A percentile compares a stretch with the other conserved stretches of the same genome.
Conservation (phyloP, 2,797 vertebrate species). For the Cetoscarus ocellatus region DNA sequence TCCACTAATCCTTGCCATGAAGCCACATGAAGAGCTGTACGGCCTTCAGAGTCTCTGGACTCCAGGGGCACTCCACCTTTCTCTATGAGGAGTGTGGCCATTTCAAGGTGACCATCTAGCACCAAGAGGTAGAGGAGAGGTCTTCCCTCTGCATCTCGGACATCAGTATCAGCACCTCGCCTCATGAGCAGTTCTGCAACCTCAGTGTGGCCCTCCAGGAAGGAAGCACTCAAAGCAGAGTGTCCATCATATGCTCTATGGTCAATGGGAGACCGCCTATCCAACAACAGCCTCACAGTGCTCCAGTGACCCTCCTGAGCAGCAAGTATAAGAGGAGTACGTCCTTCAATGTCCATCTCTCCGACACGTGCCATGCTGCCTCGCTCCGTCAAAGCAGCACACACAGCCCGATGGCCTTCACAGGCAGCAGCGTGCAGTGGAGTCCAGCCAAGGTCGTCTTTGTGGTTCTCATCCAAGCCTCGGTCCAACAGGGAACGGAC, state of each 20-base stretch:
- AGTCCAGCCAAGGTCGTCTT: slow-evolving; percentile 89
- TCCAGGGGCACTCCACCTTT: slow-evolving; percentile 85
- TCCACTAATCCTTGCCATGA: slow-evolving; percentile 84
- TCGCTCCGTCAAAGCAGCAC: slow-evolving; percentile 81
- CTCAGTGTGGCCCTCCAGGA: slow-evolving; percentile 80
- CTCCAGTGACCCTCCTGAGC: slow-evolving; percentile 86
- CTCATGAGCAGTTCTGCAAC: slow-evolving; percentile 84
- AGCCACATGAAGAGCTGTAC: slow-evolving; percentile 86
- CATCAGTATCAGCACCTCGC: slow-evolving; percentile 83
- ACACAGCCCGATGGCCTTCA: slow-evolving; percentile 83
- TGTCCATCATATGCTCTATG: slow-evolving; percentile 85
- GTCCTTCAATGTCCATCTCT: slow-evolving; percentile 86
- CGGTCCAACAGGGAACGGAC: slow-evolving; percentile 84
- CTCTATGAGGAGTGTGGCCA: slow-evolving; percentile 83
- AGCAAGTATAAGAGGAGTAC: slow-evolving; percentile 84
- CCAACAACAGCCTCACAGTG: slow-evolving; percentile 82
- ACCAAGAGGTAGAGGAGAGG: slow-evolving; percentile 87
- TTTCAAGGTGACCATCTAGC: slow-evolving; percentile 77
- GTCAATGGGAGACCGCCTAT: slow-evolving; percentile 83
- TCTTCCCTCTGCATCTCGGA: slow-evolving; percentile 84
- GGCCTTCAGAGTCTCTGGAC: slow-evolving; percentile 84
- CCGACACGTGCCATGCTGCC: slow-evolving; percentile 85
- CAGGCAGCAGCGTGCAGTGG: slow-evolving; percentile 87
- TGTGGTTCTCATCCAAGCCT: slow-evolving; percentile 89
- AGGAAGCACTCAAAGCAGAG: slow-evolving; percentile 80